Percentiles rank a stretch among this genome's conserved stretches.
Evolutionary conservation across 2,888 invertebrate genomes (phyloP).

Genomic region (Drosophila macrospina): DNA sequence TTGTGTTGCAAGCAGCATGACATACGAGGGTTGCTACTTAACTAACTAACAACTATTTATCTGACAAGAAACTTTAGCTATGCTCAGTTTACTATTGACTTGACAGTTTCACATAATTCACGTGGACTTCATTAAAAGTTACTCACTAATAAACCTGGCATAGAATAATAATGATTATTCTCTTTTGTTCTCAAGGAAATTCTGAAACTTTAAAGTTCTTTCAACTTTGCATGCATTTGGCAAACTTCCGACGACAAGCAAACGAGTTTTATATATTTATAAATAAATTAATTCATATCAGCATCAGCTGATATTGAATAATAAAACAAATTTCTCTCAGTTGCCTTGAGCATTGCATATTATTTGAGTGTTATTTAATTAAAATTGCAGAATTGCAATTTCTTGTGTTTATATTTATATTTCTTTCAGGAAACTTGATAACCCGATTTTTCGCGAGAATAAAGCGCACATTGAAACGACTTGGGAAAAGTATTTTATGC

Average conservation of each 20-base stretch:
- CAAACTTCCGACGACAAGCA: neutral
- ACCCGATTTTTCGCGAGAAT: neutral
- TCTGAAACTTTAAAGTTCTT: neutral
- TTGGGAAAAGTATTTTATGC: neutral
- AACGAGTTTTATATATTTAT: slow-evolving; percentile 12
- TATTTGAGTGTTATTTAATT: neutral
- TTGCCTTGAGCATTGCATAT: neutral
- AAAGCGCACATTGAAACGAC: neutral
- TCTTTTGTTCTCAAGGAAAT: neutral
- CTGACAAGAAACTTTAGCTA: neutral
- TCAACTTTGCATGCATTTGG: neutral
- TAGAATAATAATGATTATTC: neutral
- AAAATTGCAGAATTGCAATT: slow-evolving; percentile 4
- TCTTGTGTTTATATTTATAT: neutral
- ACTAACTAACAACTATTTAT: slow-evolving; percentile 16
- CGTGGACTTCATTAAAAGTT: slow-evolving; percentile 4
- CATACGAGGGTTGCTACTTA: slow-evolving; percentile 33
- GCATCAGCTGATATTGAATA: no score
- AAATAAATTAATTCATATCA: slow-evolving; percentile 35
- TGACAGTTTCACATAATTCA: neutral
- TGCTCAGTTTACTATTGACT: neutral
- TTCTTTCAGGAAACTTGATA: neutral
- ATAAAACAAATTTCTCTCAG: no score
- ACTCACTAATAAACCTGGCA: neutral
- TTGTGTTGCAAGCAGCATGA: slow-evolving; percentile 19